These are phyloP conservation scores for Oryzias sinensis DNA, from an alignment of 2,797 vertebrate genomes.

Conservation along the genomic window DNA sequence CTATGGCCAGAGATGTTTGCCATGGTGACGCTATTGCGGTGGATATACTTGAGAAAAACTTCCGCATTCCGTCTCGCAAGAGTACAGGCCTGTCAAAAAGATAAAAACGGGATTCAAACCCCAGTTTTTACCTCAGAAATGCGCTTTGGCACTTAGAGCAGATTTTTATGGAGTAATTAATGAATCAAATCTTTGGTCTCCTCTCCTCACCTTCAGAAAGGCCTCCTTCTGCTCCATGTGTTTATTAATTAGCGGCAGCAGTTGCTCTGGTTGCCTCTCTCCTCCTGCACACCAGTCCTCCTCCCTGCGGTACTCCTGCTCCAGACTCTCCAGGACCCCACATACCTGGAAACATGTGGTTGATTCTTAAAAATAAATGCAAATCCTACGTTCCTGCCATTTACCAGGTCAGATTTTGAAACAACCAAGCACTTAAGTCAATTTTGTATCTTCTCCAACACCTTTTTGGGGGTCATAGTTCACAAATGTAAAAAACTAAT, in stretches of 20 bases:
- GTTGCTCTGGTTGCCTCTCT: conserved; percentile 72
- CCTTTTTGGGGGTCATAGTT: too few relatives aligned
- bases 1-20: conserved; percentile 75
- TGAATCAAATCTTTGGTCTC: too few relatives aligned
- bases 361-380: too few relatives aligned
- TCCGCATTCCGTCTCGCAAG: conserved; percentile 92
- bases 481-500: too few relatives aligned
- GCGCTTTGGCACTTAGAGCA: neutral
- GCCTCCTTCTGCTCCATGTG: conserved; percentile 98
- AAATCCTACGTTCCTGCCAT: too few relatives aligned
- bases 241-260: conserved; percentile 94
- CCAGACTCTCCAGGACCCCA: conserved; percentile 78
- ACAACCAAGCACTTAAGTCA: too few relatives aligned
- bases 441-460: too few relatives aligned
- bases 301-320: conserved; percentile 93
- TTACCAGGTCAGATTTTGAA: too few relatives aligned
- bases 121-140: neutral
- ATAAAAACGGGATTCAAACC: neutral
- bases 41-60: conserved; percentile 98
- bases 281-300: conserved; percentile 95
- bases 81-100: conserved; percentile 86
- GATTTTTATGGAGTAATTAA: neutral
- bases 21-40: conserved; percentile 97
- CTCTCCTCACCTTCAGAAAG: conserved; percentile 86
- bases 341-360: conserved; percentile 82